Evolutionary conservation across 2,888 invertebrate species (phyloP).

Genomic region (Apodemia zela): DNA sequence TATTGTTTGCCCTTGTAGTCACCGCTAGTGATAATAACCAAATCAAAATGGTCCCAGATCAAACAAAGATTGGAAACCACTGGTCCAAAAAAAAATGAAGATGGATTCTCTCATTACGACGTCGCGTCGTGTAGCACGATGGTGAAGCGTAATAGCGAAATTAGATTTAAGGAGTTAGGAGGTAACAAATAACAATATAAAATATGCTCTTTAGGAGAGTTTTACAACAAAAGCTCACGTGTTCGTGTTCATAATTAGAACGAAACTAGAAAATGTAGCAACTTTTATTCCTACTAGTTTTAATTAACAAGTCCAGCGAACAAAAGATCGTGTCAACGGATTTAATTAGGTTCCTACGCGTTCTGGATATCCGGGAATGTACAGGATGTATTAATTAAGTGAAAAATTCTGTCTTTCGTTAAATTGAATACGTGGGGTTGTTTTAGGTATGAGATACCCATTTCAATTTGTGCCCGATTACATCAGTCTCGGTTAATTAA

Average conservation of each 20-base stretch:
- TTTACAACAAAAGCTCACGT: conserved; percentile 13
- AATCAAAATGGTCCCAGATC: too few relatives aligned
- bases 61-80: too few relatives aligned
- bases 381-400: conserved; percentile 15
- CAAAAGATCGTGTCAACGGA: conserved; percentile 14
- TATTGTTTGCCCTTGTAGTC: too few relatives aligned
- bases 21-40: too few relatives aligned
- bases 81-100: too few relatives aligned
- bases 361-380: conserved; percentile 11
- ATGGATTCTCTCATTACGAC: too few relatives aligned
- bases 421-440: conserved; percentile 1
- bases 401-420: background rate
- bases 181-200: background rate
- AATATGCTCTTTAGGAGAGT: background rate
- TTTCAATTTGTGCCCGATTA: background rate
- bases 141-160: too few relatives aligned
- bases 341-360: background rate
- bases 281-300: conserved; percentile 5
- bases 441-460: background rate
- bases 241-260: conserved; percentile 11
- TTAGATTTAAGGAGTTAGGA: too few relatives aligned
- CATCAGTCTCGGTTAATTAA: background rate
- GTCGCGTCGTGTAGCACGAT: too few relatives aligned
- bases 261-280: background rate
- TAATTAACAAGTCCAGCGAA: conserved; percentile 6